These are phyloP conservation scores for Orthonyx spaldingii DNA, from an alignment of 2,113 vertebrate species.

Conservation along the genomic window DNA sequence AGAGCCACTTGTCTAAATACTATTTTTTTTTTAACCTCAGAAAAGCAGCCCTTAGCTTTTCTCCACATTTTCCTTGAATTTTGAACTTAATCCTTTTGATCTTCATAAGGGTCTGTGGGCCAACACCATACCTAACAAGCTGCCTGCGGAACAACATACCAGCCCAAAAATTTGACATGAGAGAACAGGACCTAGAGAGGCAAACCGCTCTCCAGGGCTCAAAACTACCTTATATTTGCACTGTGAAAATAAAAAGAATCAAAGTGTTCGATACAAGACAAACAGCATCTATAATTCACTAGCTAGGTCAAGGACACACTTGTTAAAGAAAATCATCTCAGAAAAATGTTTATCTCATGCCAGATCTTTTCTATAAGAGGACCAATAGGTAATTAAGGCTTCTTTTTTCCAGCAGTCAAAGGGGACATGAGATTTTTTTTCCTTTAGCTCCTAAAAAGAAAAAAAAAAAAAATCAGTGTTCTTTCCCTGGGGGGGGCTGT, in stretches of 20 bases:
- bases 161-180: neutral
- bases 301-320: neutral
- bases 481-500: neutral
- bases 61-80: neutral
- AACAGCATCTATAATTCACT: neutral
- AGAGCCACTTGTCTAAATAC: neutral
- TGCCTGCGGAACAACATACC: neutral
- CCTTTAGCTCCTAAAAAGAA: neutral
- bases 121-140: neutral
- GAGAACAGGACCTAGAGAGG: neutral
- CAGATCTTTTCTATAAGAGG: neutral
- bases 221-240: neutral
- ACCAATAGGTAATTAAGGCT: neutral
- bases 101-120: neutral
- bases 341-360: neutral
- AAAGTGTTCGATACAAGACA: neutral
- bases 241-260: neutral
- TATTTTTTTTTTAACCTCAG: neutral
- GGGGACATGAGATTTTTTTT: neutral
- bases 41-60: neutral
- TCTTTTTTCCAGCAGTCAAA: neutral
- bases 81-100: neutral
- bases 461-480: neutral
- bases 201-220: neutral
- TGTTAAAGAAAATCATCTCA: neutral